A percentile compares a stretch with the other conserved stretches of the same genome.
These are phyloP conservation scores for Zaprionus kolodkinae DNA, from an alignment of 1,140 invertebrate species.

Conservation along the genomic window DNA sequence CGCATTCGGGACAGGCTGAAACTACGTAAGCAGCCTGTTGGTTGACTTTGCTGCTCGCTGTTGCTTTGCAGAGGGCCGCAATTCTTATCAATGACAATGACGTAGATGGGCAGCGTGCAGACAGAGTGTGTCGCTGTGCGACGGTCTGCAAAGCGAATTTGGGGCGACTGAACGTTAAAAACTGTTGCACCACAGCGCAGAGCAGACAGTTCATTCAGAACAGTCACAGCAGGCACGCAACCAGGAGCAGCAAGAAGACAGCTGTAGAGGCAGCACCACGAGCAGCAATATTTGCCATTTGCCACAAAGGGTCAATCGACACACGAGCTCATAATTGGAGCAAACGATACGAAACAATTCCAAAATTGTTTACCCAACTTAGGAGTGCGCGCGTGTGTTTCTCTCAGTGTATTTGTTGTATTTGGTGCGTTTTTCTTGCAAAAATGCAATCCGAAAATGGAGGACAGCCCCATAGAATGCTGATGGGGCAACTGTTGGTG, in stretches of 20 bases:
- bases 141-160: slow-evolving; percentile 62
- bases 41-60: slow-evolving; percentile 3
- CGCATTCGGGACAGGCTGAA: slow-evolving; percentile 30
- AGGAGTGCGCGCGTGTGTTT: slow-evolving; percentile 10
- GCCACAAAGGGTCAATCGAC: slow-evolving; percentile 25
- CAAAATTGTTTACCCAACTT: slow-evolving; percentile 31
- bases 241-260: slow-evolving; percentile 2
- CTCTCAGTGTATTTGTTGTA: not conserved
- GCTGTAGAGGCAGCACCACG: not conserved
- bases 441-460: slow-evolving; percentile 52
- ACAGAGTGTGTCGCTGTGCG: slow-evolving; percentile 27
- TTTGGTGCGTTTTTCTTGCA: not conserved
- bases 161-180: slow-evolving; percentile 77
- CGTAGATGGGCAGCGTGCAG: slow-evolving; percentile 69
- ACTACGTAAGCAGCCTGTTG: slow-evolving; percentile 62
- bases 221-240: slow-evolving; percentile 67
- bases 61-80: slow-evolving; percentile 50
- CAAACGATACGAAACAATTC: too few species aligned
- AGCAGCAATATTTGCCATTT: not conserved
- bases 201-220: slow-evolving; percentile 83
- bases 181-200: slow-evolving; percentile 74
- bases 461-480: slow-evolving; percentile 17
- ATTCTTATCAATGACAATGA: slow-evolving; percentile 80
- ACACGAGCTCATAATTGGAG: slow-evolving; percentile 28
- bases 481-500: slow-evolving; percentile 49